Conservation (phyloP, 2,797 vertebrate species). For the Hydrophis major region DNA sequence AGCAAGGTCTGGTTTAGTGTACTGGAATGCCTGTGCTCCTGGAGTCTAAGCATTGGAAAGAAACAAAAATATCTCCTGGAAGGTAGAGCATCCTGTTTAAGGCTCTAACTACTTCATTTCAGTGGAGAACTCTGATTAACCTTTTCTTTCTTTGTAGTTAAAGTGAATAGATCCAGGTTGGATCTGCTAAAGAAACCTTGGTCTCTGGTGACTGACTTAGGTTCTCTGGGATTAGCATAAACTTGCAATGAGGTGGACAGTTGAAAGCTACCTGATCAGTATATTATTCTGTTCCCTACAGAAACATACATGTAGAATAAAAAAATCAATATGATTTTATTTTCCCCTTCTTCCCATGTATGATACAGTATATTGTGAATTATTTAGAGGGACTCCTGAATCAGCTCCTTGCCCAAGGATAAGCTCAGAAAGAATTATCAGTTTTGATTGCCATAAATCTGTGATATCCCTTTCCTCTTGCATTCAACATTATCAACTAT, state of each 20-base stretch:
- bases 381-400: background rate
- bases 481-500: background rate
- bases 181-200: background rate
- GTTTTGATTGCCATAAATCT: background rate
- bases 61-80: background rate
- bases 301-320: background rate
- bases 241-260: background rate
- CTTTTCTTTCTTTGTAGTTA: background rate
- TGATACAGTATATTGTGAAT: background rate
- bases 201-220: background rate
- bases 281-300: background rate
- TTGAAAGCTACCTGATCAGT: background rate
- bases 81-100: background rate
- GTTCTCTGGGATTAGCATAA: background rate
- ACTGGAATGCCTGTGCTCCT: background rate
- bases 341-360: background rate
- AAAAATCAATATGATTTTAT: background rate
- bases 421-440: background rate
- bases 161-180: background rate
- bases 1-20: background rate
- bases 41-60: background rate
- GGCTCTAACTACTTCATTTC: background rate
- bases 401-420: background rate
- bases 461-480: background rate
- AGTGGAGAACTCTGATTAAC: background rate